Base-by-base conservation (phyloP, 2,113 vertebrate genomes). In the Grantiella picta region DNA sequence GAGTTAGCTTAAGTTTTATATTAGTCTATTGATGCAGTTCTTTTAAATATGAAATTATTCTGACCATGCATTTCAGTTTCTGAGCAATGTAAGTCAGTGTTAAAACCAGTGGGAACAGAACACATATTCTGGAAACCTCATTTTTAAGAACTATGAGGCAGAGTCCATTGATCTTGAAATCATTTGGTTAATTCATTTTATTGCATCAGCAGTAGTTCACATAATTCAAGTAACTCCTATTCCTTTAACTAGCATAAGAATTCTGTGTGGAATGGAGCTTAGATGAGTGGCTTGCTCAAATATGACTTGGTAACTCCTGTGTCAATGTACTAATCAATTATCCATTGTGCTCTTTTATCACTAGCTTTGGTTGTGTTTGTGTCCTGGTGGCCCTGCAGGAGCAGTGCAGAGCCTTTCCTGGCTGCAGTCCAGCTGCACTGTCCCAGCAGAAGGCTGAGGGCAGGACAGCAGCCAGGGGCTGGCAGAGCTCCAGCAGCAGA, bases 271-370 rank as follows among this genome's bases (percentile, higher is more conserved):
- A 5, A 35, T 66, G 33, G 3, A 63, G 49, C 36, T 69, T 12
- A 23, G 77, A 5, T 38, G 47, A 52, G 60, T 13, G 5, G 5
- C 65, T 94, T 60, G 54, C 38, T 50, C 82, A 29, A 27, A 23
- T 64, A 1, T 36, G 40, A 19, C 77, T 49, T 89, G 36, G 10
- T 63, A 52, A 18, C 15, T 66, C 8, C 0, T 2, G 2, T 57
- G 20, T 86, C 49, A 54, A 35, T 11, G 3, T 19, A 12, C 23
- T 50, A 8, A 27, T 31, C 28, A 35, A 3, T 25, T 42, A 11
- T 16, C 60, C 1, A 0, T 11, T 7, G 33, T 2, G 1, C 27
- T 35, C 44, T 47, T 61, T 49, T 31, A 3, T 31, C n/a, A 22
- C 22, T 4, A 6, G 15, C 40, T 49, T 40, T 47, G 29, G 15